Conservation (phyloP, 1,140 invertebrate species). For the Ceratitis capitata region DNA sequence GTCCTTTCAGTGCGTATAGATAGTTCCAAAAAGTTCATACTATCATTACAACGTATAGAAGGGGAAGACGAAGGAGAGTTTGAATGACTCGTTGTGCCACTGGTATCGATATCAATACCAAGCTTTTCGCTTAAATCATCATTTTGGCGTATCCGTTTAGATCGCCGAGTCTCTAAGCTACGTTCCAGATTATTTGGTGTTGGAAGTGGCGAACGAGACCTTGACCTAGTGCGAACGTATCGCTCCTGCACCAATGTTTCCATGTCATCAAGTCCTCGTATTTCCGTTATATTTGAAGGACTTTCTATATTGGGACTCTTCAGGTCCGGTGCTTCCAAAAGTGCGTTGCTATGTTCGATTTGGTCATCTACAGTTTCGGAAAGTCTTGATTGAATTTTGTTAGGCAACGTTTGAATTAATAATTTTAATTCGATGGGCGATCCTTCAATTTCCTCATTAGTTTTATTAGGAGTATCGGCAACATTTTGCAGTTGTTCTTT, state of each 20-base stretch:
- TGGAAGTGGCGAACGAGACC: constrained; percentile 55
- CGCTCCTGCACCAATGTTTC: constrained; percentile 52
- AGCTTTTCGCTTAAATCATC: constrained; percentile 55
- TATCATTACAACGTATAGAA: constrained; percentile 42
- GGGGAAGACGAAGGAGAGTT: not conserved
- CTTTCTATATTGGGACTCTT: not conserved
- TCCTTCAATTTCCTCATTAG: not conserved
- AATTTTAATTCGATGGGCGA: constrained; percentile 48
- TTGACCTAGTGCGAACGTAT: constrained; percentile 43
- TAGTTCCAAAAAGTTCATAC: constrained; percentile 53
- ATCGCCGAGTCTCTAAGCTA: constrained; percentile 51
- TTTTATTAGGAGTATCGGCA: not conserved
- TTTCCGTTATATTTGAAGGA: not conserved
- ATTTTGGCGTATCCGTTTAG: constrained; percentile 54
- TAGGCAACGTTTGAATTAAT: constrained; percentile 53
- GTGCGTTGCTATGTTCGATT: constrained; percentile 45
- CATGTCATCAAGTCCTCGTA: constrained; percentile 38
- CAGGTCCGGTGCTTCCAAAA: not conserved
- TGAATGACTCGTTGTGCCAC: constrained; percentile 30
- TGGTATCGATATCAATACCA: not conserved
- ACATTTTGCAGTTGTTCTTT: not conserved
- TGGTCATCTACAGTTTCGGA: constrained; percentile 47
- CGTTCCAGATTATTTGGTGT: constrained; percentile 53
- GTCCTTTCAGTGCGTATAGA: constrained; percentile 54
- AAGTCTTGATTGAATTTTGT: constrained; percentile 50